Conservation (phyloP, 92 coral and sea anemone species). For the Desmophyllum pertusum region DNA sequence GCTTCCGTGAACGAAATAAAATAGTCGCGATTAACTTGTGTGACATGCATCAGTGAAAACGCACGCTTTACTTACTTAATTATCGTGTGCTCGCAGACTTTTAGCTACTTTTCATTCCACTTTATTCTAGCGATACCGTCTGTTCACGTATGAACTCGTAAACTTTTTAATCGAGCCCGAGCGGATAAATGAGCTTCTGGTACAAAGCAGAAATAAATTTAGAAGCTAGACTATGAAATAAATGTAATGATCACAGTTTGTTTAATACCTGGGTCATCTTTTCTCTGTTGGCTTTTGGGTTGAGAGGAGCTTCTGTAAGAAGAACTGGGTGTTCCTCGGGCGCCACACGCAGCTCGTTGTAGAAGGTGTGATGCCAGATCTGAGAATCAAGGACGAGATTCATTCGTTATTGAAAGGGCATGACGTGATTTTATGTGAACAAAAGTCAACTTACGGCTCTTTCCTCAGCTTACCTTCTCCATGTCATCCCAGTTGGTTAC, state of each 20-base stretch:
- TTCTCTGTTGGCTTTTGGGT: slow-evolving; percentile 99
- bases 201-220: background rate
- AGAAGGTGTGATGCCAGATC: slow-evolving; percentile 99
- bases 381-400: background rate
- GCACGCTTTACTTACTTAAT: background rate
- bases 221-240: background rate
- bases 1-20: background rate
- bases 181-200: background rate
- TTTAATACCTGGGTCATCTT: slow-evolving; percentile 93
- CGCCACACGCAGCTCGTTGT: slow-evolving; percentile 97
- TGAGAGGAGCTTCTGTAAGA: slow-evolving; percentile 97
- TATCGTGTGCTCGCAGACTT: background rate
- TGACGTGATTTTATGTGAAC: background rate
- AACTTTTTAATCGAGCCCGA: background rate
- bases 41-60: slow-evolving; percentile 7
- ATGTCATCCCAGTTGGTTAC: slow-evolving; percentile 99
- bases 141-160: no score
- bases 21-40: background rate
- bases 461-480: slow-evolving; percentile 84
- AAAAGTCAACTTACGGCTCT: background rate
- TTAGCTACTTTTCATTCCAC: background rate
- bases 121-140: background rate
- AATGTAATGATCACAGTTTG: background rate
- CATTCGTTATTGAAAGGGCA: background rate
- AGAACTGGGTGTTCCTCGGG: slow-evolving; percentile 98